phyloP scores from a whole-genome alignment of 2,888 invertebrate species.

The Griposia aprilina region DNA sequence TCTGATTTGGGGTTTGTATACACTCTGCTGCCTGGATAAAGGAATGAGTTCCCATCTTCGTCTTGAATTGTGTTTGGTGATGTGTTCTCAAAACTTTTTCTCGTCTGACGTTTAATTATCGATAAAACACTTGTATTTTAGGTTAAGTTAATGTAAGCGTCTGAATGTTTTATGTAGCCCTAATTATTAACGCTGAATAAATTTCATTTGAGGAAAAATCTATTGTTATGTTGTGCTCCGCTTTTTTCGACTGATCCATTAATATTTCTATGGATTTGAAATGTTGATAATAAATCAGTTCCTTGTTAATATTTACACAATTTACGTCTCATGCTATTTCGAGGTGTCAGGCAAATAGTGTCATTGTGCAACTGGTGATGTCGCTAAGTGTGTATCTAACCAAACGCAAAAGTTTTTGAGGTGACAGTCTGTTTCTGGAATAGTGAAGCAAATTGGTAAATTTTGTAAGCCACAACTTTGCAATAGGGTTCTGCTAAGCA shows the following conservation, averaged over 20 bases:
- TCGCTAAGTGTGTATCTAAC: constrained; percentile 44
- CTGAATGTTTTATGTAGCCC: constrained; percentile 79
- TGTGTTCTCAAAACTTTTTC: constrained; percentile 66
- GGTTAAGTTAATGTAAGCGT: constrained; percentile 84
- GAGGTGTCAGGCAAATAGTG: constrained; percentile 48
- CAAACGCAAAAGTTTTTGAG: constrained; percentile 29
- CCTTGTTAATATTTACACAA: constrained; percentile 39
- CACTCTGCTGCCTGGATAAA: constrained; percentile 78
- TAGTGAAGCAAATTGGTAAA: constrained; percentile 38
- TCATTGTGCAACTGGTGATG: constrained; percentile 50
- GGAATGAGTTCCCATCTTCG: constrained; percentile 77
- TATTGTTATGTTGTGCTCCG: constrained; percentile 57
- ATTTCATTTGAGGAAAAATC: constrained; percentile 72
- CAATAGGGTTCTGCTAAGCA: constrained; percentile 41
- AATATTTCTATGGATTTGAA: constrained; percentile 41
- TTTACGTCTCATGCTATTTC: constrained; percentile 43
- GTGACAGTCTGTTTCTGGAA: constrained; percentile 39
- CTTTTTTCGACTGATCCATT: constrained; percentile 43
- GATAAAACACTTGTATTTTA: constrained; percentile 79
- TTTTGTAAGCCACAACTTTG: constrained; percentile 44
- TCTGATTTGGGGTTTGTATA: constrained; percentile 82
- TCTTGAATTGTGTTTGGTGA: constrained; percentile 74
- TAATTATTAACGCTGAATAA: constrained; percentile 77
- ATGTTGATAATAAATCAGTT: constrained; percentile 41
- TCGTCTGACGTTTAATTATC: constrained; percentile 77